phyloP scores from a whole-genome alignment of 2,113 vertebrate species.

The Epinephelus fuscoguttatus region DNA sequence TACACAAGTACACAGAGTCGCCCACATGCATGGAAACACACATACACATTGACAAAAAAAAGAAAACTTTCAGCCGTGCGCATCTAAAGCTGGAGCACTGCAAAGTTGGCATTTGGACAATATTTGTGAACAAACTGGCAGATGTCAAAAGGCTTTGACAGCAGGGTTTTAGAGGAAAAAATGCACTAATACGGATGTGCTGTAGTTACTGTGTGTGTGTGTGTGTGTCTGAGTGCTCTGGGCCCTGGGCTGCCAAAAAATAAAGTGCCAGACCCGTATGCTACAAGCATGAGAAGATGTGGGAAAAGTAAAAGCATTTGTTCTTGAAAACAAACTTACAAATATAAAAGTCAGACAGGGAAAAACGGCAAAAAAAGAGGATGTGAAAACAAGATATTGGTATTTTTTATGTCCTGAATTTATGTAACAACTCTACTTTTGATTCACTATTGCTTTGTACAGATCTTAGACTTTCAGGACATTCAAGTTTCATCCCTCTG shows the following conservation, averaged over 20 bases:
- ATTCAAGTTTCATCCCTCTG: slow-evolving; percentile 35
- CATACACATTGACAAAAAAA: slow-evolving; percentile 59
- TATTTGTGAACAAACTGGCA: slow-evolving; percentile 80
- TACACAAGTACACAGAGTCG: slow-evolving; percentile 25
- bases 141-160: slow-evolving; percentile 83
- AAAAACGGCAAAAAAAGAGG: not conserved
- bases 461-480: slow-evolving; percentile 37
- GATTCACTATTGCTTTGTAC: not conserved
- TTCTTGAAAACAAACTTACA: slow-evolving; percentile 18
- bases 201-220: slow-evolving; percentile 78
- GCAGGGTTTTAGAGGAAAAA: slow-evolving; percentile 72
- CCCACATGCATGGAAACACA: slow-evolving; percentile 24
- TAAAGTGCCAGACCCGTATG: slow-evolving; percentile 38
- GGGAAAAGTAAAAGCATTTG: slow-evolving; percentile 32
- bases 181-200: slow-evolving; percentile 77
- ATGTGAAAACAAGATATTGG: not conserved
- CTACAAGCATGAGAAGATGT: slow-evolving; percentile 34
- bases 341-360: not conserved
- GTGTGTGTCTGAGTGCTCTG: slow-evolving; percentile 77
- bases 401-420: slow-evolving; percentile 20
- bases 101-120: slow-evolving; percentile 78
- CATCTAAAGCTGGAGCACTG: slow-evolving; percentile 67
- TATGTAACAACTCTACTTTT: slow-evolving; percentile 16
- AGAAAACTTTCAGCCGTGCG: slow-evolving; percentile 63
- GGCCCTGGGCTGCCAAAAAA: slow-evolving; percentile 71